Conservation (phyloP, 1,140 invertebrate species). For the Macrotrachela quadricornifera region DNA sequence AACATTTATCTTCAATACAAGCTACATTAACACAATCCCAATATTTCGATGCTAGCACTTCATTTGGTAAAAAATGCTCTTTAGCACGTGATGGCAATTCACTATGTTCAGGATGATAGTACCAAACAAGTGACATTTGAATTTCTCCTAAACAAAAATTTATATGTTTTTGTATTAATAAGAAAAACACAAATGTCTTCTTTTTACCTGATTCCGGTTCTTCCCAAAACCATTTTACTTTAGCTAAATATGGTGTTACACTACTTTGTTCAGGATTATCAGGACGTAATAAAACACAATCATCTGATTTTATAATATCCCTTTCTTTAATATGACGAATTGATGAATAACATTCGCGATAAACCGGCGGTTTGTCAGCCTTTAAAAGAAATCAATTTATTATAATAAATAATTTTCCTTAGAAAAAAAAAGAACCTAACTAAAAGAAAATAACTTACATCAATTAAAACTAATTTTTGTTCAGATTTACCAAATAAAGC, state of each 20-base stretch:
- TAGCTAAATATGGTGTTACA: conserved; percentile 63
- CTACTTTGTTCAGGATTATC: conserved; percentile 51
- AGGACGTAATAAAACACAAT: conserved; percentile 53
- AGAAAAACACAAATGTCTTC: conserved; percentile 13
- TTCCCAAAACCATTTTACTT: conserved; percentile 76
- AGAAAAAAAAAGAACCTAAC: too few species aligned
- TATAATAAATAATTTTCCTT: too few species aligned
- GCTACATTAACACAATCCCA: conserved; percentile 78
- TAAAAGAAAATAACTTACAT: too few species aligned
- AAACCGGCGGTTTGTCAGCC: conserved; percentile 13
- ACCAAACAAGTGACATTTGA: conserved; percentile 90
- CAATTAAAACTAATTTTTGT: too few species aligned
- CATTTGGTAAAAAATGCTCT: conserved; percentile 54
- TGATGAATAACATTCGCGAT: conserved; percentile 57
- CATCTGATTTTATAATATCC: conserved; percentile 58
- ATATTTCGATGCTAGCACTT: conserved; percentile 82
- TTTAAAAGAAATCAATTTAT: conserved; percentile 9
- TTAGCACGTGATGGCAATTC: conserved; percentile 48
- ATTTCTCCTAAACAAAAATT: conserved; percentile 50
- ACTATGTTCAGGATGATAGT: conserved; percentile 86
- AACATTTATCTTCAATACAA: conserved; percentile 92
- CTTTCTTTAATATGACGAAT: conserved; percentile 58
- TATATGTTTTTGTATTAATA: background rate
- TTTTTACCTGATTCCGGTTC: conserved; percentile 62
- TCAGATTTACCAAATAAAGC: too few species aligned